Evolutionary conservation across 2,113 vertebrate genomes (phyloP).

Genomic region (Eclectus roratus): DNA sequence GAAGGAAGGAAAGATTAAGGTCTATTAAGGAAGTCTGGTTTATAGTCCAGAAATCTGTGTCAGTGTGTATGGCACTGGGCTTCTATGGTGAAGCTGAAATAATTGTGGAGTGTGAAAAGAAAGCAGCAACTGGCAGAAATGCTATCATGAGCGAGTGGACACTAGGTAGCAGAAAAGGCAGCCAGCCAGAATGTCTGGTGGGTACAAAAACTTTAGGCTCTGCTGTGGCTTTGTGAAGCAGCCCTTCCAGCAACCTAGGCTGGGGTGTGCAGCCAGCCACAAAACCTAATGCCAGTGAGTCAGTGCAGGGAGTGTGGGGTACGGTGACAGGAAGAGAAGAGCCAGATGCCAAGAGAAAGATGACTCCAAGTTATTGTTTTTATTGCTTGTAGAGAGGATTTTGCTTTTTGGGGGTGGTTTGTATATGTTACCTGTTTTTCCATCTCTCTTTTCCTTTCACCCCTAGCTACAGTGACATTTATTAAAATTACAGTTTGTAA

Average conservation of each 20-base stretch:
- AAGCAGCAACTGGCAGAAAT: neutral
- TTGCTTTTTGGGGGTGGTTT: neutral
- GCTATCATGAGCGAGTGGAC: neutral
- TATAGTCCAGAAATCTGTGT: neutral
- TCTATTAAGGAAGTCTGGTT: neutral
- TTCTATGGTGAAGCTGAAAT: neutral
- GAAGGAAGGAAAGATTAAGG: neutral
- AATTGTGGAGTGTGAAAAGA: neutral
- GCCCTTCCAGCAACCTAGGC: constrained; percentile 1
- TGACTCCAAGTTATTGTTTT: neutral
- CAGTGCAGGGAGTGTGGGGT: neutral
- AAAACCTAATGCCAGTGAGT: neutral
- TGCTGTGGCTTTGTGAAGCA: constrained; percentile 26
- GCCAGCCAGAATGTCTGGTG: neutral
- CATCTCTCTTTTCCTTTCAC: neutral
- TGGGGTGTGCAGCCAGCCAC: neutral
- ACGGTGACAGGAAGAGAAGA: neutral
- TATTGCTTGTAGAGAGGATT: neutral
- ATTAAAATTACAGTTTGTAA: neutral
- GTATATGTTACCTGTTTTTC: neutral
- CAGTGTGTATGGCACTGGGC: neutral
- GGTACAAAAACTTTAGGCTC: neutral
- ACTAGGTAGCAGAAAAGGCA: neutral
- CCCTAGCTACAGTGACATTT: neutral
- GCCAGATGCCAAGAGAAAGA: neutral